These are phyloP conservation scores for Clarias laeviceps DNA, from an alignment of 2,797 vertebrate genomes.

Conservation along the genomic window DNA sequence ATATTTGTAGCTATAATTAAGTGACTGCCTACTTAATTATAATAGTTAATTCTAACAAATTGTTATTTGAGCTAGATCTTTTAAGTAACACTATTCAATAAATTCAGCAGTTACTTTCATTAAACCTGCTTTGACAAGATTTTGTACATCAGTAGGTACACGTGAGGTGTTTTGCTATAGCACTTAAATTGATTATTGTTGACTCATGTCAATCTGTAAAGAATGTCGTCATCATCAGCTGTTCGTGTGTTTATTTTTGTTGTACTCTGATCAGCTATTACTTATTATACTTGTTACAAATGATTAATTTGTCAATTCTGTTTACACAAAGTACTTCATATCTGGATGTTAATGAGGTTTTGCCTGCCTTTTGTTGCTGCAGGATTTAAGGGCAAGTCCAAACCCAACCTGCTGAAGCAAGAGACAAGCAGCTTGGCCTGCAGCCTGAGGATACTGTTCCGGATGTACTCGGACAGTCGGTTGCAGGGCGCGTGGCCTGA, in stretches of 20 bases:
- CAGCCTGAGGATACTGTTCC: constrained; percentile 92
- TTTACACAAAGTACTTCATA: neutral
- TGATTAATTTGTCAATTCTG: neutral
- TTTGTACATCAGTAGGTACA: neutral
- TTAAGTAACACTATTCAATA: neutral
- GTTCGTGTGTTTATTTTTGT: neutral
- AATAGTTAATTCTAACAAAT: neutral
- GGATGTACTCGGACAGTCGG: constrained; percentile 88
- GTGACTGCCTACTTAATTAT: neutral
- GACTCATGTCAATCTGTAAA: neutral
- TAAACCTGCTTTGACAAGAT: neutral
- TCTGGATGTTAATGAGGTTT: constrained; percentile 4
- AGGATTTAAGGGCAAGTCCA: constrained; percentile 99
- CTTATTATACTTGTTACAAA: neutral
- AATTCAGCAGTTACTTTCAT: neutral
- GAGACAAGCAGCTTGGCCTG: constrained; percentile 98
- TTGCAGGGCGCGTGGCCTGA: constrained; percentile 85
- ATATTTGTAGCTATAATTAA: neutral
- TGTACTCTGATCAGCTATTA: neutral
- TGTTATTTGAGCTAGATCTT: neutral
- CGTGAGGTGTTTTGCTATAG: neutral
- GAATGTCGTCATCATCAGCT: neutral
- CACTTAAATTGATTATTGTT: neutral
- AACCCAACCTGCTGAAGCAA: constrained; percentile 96
- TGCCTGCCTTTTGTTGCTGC: constrained; percentile 17